Base-by-base conservation (phyloP, 2,888 invertebrate species). In the Oegoconia quadripuncta region DNA sequence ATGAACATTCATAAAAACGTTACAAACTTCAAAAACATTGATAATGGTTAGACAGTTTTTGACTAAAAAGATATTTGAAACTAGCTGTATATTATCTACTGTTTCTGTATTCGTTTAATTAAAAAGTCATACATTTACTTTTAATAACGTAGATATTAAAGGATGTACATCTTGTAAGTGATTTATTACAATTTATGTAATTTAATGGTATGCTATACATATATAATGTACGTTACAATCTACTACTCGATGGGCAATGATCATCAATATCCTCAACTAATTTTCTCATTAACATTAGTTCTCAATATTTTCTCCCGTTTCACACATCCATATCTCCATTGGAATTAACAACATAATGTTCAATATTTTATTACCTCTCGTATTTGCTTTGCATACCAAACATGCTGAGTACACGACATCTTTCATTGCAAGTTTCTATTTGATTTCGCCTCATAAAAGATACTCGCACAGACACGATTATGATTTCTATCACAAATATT, bases 351-450 rank as follows among this genome's bases (percentile, higher is more conserved):
- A 65, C 74, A 72, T 73, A 70, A 75, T 74, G 76, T 76, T 69
- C 76, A 79, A 79, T 79, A 81, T 82, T 83, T 81, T 86, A 86
- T 80, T 77, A 74, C 79, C 68, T 58, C 48, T 59, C 64, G 55
- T 75, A 74, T 84, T 84, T 82, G 76, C 70, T 70, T 73, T 71
- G 73, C 66, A 76, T 76, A 74, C 74, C 72, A 76, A 78, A 81
- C 84, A 77, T 68, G 74, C 70, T 64, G 59, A 68, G 64, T 65
- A 72, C 62, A 77, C 67, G 76, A 79, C 79, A 81, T 83, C 80
- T 79, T 80, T 79, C 80, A 84, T 83, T 83, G 76, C 84, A 80
- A 77, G 86, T 86, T 86, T 87, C 87, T 86, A 87, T 86, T 87
- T 86, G 86, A 82, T 86, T 83, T 79, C 70, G 74, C 64, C 72